Evolutionary conservation across 2,113 vertebrate genomes (phyloP).

Genomic region (Nesogale talazaci): DNA sequence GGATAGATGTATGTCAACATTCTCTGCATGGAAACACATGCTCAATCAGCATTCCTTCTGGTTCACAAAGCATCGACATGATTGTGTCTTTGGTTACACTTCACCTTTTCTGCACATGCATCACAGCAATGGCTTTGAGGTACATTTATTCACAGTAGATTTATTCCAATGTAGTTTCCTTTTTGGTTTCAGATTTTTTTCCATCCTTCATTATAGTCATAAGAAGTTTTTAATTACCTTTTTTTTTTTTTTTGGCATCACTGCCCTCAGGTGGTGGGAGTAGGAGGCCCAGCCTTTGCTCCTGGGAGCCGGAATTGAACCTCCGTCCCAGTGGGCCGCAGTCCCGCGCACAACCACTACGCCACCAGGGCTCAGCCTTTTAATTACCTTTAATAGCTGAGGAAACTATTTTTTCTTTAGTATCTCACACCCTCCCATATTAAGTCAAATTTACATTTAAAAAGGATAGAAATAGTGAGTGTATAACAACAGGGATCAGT

Average conservation of each 20-base stretch:
- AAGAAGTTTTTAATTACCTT: too few species aligned
- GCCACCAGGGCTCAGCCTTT: too few species aligned
- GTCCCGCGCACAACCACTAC: too few species aligned
- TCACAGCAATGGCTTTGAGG: accelerated
- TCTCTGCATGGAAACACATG: accelerated
- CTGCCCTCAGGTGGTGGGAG: too few species aligned
- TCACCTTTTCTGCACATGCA: neutral
- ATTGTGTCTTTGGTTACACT: accelerated
- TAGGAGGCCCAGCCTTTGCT: too few species aligned
- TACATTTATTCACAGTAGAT: neutral
- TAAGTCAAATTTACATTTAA: too few species aligned
- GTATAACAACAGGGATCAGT: too few species aligned
- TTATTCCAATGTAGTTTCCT: neutral
- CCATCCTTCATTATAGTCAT: neutral
- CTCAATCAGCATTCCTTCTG: accelerated
- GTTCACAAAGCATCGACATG: accelerated
- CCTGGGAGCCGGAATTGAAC: too few species aligned
- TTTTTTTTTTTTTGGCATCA: too few species aligned
- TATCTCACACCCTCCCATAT: accelerated
- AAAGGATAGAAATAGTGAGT: too few species aligned
- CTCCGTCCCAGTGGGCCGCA: too few species aligned
- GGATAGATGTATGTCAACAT: accelerated
- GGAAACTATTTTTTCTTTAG: neutral
- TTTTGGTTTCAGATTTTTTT: neutral
- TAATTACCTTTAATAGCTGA: too few species aligned